Evolutionary conservation across 2,113 vertebrate genomes (phyloP).

Genomic region (Ammodytes marinus): DNA sequence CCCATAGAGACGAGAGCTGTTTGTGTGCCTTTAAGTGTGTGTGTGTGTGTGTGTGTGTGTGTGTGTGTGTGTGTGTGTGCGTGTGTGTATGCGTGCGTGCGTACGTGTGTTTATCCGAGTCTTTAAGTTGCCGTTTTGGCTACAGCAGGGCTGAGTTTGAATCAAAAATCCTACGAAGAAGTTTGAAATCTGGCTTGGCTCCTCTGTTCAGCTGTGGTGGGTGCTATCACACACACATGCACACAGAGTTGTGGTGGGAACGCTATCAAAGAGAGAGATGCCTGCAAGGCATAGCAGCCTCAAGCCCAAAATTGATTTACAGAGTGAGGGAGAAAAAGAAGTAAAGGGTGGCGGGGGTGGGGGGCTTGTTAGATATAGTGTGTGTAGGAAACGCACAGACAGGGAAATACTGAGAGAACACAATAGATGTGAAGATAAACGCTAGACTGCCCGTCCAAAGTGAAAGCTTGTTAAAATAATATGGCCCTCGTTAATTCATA

Average conservation of each 20-base stretch:
- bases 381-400: constrained; percentile 53
- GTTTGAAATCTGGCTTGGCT: constrained; percentile 71
- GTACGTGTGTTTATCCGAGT: constrained; percentile 9
- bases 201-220: constrained; percentile 71
- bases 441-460: constrained; percentile 46
- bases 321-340: constrained; percentile 67
- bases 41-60: constrained; percentile 3
- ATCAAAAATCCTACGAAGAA: constrained; percentile 73
- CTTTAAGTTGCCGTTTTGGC: constrained; percentile 60
- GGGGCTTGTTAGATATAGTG: constrained; percentile 55
- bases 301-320: constrained; percentile 79
- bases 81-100: background rate
- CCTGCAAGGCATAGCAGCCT: constrained; percentile 77
- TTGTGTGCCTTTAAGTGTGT: constrained; percentile 31
- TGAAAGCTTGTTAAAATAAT: constrained; percentile 67
- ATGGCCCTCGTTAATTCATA: constrained; percentile 65
- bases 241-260: constrained; percentile 73
- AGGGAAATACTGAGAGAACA: constrained; percentile 37
- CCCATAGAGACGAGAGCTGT: constrained; percentile 6
- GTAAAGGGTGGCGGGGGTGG: constrained; percentile 31
- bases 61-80: constrained; percentile 12
- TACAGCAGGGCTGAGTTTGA: constrained; percentile 60
- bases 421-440: constrained; percentile 62
- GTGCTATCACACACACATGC: constrained; percentile 67
- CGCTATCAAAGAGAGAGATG: constrained; percentile 76